Base-by-base conservation (phyloP, 53 echinoderm and acorn worm genomes). In the Holothuria leucospilota region DNA sequence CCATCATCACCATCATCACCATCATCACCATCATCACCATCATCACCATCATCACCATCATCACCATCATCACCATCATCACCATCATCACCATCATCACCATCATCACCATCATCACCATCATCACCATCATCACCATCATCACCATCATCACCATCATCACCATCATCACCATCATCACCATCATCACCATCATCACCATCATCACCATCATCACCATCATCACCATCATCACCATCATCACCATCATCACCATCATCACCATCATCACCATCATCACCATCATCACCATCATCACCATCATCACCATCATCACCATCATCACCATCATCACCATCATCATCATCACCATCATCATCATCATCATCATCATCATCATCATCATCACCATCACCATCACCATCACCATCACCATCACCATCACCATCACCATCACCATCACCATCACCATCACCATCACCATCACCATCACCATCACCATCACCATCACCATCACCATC, bases 311-410 rank as follows among this genome's bases (percentile, higher is more conserved):
- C 69, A 68, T 73, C 30, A 18, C 74, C 39, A 34, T 73, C 23
- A 10, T 34, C 39, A 11, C n/a, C 13, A 68, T 68, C 69, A 73
- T 73, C 74, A 56, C 60, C 74, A 73, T 73, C 74, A 73, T 73
- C 74, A 27, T 27, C 69, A 73, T 73, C 74, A 73, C 46, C 74
- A 73, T 73, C 39, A 73, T 73, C 74, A 73, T 73, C 74, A 73
- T 73, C 74, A 73, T 73, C 74, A 29, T 73, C 39, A 38, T 73
- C 74, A 73, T 73, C 74, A 73, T 73, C 74, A 73, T 73, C 74
- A 73, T 73, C 74, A 73, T 73, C 74, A 73, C 46, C 39, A 73
- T 73, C 74, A 73, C 69, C 23, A 68, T n/a, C 69, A 68, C 12
- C 69, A 13, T 29, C 29, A 25, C 23, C 23, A 13, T n/a, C 23